Evolutionary conservation across 2,888 invertebrate genomes (phyloP).

Genomic region (Luperina nickerlii): DNA sequence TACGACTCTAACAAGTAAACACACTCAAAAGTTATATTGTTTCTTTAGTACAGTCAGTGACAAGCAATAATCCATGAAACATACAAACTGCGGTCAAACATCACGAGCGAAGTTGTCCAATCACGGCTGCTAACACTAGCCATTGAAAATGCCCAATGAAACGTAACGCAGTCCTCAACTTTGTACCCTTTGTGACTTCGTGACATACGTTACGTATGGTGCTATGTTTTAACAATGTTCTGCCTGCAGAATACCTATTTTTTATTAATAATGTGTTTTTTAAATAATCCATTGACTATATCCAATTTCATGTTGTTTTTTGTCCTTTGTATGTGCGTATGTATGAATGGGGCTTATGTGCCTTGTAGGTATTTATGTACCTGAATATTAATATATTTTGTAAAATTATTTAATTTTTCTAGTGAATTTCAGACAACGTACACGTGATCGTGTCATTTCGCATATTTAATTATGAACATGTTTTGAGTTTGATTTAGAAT

Average conservation of each 20-base stretch:
- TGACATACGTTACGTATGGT: conserved; percentile 48
- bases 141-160: conserved; percentile 73
- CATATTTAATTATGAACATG: not conserved
- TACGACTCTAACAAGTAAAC: not conserved
- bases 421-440: not conserved
- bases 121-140: conserved; percentile 75
- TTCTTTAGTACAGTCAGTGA: not conserved
- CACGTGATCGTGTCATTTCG: not conserved
- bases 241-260: not conserved
- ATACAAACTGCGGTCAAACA: conserved; percentile 66
- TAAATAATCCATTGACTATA: too few species aligned
- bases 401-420: not conserved
- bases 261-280: not conserved
- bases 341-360: too few species aligned
- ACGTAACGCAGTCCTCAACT: conserved; percentile 64
- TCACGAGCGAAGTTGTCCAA: conserved; percentile 74
- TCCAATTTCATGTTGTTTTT: conserved; percentile 4
- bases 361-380: not conserved
- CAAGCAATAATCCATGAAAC: conserved; percentile 47
- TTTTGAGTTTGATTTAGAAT: not conserved
- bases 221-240: conserved; percentile 31
- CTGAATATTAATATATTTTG: not conserved
- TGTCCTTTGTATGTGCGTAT: not conserved
- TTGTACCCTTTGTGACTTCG: conserved; percentile 48
- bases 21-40: not conserved